Evolutionary conservation across 2,888 invertebrate genomes (phyloP).

Genomic region (Euplagia quadripunctaria): DNA sequence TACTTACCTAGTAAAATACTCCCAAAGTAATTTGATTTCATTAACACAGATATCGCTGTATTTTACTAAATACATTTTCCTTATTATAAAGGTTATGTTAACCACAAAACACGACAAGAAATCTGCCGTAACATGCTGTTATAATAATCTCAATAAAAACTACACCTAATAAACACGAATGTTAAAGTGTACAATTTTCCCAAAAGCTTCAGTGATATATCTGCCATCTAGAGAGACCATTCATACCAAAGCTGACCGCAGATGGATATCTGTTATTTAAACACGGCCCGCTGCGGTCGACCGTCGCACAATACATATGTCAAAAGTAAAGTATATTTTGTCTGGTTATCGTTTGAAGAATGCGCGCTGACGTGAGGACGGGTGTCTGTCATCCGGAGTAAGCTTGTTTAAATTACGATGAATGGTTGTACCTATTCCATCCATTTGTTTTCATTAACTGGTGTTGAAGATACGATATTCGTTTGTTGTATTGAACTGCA

Average conservation of each 20-base stretch:
- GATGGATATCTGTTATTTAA: constrained; percentile 46
- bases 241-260: constrained; percentile 51
- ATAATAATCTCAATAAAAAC: constrained; percentile 2
- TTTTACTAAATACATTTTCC: not conserved
- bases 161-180: constrained; percentile 15
- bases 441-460: constrained; percentile 12
- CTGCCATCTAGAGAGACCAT: constrained; percentile 45
- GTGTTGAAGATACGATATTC: not conserved
- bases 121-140: not conserved
- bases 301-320: constrained; percentile 28
- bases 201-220: constrained; percentile 31
- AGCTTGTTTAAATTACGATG: constrained; percentile 41
- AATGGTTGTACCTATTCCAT: constrained; percentile 22
- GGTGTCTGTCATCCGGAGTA: constrained; percentile 22
- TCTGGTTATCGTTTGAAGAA: constrained; percentile 54
- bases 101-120: not conserved
- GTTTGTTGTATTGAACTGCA: not conserved
- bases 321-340: constrained; percentile 52
- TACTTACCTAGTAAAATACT: too few relatives aligned
- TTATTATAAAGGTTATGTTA: not conserved
- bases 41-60: not conserved
- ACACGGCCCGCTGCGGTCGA: constrained; percentile 32
- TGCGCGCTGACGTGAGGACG: constrained; percentile 49
- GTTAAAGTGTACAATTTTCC: constrained; percentile 31
- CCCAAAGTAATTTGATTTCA: too few relatives aligned